phyloP scores from a whole-genome alignment of 2,113 vertebrate genomes.

The Pandion haliaetus region DNA sequence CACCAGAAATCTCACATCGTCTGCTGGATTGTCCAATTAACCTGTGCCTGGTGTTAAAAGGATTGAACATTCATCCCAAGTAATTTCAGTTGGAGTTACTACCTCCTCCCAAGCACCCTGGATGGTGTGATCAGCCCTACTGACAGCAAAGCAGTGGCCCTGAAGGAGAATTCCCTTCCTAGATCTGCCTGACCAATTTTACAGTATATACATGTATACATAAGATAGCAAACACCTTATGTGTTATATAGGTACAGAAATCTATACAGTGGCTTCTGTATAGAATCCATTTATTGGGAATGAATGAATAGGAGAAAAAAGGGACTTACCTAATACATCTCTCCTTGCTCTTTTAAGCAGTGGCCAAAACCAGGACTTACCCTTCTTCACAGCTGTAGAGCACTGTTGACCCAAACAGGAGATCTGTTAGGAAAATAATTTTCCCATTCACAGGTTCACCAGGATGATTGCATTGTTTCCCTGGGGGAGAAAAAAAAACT shows the following conservation, averaged over 20 bases:
- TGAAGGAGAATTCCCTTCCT: background rate
- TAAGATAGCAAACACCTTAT: fast-evolving
- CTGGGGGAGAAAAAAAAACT: conserved; percentile 17
- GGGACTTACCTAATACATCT: background rate
- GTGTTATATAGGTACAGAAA: background rate
- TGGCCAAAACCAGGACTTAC: conserved; percentile 52
- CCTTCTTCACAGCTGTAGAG: conserved; percentile 62
- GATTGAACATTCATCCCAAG: background rate
- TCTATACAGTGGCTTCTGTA: background rate
- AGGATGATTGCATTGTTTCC: conserved; percentile 53
- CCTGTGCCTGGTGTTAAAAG: conserved; percentile 35
- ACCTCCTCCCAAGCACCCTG: background rate
- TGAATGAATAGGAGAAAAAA: background rate
- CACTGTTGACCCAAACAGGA: conserved; percentile 47
- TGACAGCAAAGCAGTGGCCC: background rate
- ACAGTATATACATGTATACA: fast-evolving
- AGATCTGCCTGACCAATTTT: background rate
- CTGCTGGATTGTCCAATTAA: background rate
- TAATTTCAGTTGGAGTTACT: background rate
- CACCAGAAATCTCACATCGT: background rate
- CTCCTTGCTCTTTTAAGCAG: background rate
- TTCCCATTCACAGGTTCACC: conserved; percentile 58
- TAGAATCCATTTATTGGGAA: background rate
- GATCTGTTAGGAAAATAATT: background rate
- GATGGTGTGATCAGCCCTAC: background rate